Base-by-base conservation (phyloP, 2,797 vertebrate species). In the Octomys mimax region DNA sequence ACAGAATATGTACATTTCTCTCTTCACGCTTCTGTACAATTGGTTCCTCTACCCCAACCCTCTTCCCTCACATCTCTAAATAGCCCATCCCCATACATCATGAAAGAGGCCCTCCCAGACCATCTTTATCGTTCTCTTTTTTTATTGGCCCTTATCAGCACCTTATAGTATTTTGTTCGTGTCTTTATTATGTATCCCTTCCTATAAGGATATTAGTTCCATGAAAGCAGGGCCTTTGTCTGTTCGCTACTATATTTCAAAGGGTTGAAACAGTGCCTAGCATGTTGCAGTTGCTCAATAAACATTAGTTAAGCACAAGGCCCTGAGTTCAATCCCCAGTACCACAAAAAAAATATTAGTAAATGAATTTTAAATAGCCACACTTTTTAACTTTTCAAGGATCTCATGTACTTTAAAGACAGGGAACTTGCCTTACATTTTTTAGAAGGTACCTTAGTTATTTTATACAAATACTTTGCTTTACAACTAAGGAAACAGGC, bases 381-480 rank as follows among this genome's bases (percentile, higher is more conserved):
- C 12, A 88, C 3, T 39, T 87, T 73, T 88, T 52, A 71, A 93
- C 18, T 87, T 96, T 88, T 82, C 59, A 95, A 36, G 83, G 28
- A 81, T 8, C 75, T 22, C 31, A 91, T 18, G 11, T 10, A 83
- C 22, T 26, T 78, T 77, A 92, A 89, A 19, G 33, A 73, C 28
- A 87, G 22, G 12, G 42, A 94, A 87, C 0, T 3, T 64, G 36
- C 39, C 33, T 77, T 62, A 13, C n/a, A 79, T 39, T 78, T 94
- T 95, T 92, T 70, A 87, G 84, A 86, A 89, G 18, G 2, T 62
- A 91, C 92, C 61, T 94, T 66, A 94, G 87, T 95, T 57, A 89
- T 33, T 59, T 59, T 82, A n/a, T 59, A 90, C 36, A 89, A 39
- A 84, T 6, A 70, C 26, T 92, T 66, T 70, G 62, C 21, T 46